Evolutionary conservation across 2,113 vertebrate species (phyloP).

Genomic region (Actenoides lindsayi): DNA sequence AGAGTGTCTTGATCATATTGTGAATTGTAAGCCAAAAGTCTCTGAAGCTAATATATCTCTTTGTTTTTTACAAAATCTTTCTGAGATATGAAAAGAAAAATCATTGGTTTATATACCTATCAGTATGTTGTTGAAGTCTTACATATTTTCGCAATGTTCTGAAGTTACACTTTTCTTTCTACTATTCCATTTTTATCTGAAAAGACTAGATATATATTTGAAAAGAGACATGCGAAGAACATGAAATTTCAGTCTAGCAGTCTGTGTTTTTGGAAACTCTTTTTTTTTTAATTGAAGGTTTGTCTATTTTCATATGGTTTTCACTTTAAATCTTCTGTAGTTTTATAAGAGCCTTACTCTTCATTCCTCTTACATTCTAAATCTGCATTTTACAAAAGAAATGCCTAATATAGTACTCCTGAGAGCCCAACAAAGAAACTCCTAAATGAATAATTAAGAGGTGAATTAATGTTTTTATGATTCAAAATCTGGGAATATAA

Average conservation of each 20-base stretch:
- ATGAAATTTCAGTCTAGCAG: constrained; percentile 46
- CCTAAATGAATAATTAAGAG: constrained; percentile 73
- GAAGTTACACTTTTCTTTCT: constrained; percentile 32
- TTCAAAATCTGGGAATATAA: constrained; percentile 71
- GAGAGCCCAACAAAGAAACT: constrained; percentile 66
- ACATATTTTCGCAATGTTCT: constrained; percentile 16
- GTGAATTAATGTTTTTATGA: constrained; percentile 66
- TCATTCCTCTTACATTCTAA: constrained; percentile 61
- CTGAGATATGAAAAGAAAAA: constrained; percentile 28
- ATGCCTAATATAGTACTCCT: constrained; percentile 62
- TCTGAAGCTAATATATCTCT: constrained; percentile 9
- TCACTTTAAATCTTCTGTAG: constrained; percentile 67
- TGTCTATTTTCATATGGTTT: constrained; percentile 63
- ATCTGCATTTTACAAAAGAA: constrained; percentile 65
- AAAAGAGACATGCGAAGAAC: constrained; percentile 50
- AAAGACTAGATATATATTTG: constrained; percentile 49
- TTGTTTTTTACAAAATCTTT: constrained; percentile 27
- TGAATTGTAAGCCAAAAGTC: constrained; percentile 8
- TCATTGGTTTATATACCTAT: constrained; percentile 2
- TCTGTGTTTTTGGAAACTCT: constrained; percentile 35
- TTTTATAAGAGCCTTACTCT: constrained; percentile 49
- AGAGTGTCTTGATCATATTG: not conserved
- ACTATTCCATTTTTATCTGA: constrained; percentile 53
- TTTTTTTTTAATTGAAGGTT: constrained; percentile 57
- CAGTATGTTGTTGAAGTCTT: constrained; percentile 32